A percentile compares a stretch with the other conserved stretches of the same genome.
Conservation (phyloP, 30 jellyfish, hydroid and myxozoan genomes). For the Hydractinia symbiolongicarpus region DNA sequence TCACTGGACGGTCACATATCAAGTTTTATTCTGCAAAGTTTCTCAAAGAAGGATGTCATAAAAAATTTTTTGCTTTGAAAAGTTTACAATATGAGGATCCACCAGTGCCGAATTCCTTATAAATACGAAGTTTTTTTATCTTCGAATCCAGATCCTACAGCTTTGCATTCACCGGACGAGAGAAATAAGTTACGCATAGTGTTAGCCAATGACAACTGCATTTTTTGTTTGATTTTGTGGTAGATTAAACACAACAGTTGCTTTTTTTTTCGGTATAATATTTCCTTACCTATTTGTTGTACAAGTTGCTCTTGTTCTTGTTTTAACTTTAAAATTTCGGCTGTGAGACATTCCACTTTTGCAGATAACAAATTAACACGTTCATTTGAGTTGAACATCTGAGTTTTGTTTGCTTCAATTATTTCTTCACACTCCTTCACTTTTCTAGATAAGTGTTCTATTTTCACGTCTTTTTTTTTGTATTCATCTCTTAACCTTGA, state of each 20-base stretch:
- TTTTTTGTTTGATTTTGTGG: neutral
- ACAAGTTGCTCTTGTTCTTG: neutral
- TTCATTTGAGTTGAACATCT: constrained; percentile 8
- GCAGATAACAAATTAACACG: neutral
- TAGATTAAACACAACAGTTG: neutral
- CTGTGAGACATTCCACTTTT: neutral
- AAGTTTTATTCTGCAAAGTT: too few species aligned
- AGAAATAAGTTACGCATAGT: neutral
- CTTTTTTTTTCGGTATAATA: neutral
- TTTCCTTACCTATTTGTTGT: neutral
- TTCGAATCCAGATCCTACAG: too few species aligned
- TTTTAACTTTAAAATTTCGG: neutral
- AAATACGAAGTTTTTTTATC: too few species aligned
- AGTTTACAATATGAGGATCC: too few species aligned
- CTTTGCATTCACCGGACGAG: neutral
- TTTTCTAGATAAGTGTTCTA: neutral
- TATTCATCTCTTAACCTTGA: neutral
- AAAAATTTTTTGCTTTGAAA: too few species aligned
- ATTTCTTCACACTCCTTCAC: neutral
- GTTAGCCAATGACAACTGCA: neutral
- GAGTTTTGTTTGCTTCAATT: neutral
- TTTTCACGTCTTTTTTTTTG: neutral
- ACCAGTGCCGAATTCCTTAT: too few species aligned
- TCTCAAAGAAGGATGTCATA: too few species aligned
- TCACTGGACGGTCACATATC: too few species aligned